Conservation (phyloP, 1,140 invertebrate genomes). For the Scaptodrosophila lebanonensis region DNA sequence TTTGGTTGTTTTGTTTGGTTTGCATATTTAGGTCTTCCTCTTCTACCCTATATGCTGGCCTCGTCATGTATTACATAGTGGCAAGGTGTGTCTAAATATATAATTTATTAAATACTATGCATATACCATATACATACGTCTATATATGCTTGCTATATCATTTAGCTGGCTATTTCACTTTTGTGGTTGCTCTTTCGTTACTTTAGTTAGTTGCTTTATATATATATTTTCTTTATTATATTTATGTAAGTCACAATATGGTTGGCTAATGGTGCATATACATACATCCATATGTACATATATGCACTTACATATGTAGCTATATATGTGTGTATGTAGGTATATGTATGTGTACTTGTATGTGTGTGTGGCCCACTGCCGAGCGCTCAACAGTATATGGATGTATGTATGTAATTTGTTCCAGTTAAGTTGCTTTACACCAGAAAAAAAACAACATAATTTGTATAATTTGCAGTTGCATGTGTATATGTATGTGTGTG, state of each 20-base stretch:
- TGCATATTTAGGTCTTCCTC: not conserved
- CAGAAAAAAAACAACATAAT: constrained; percentile 2
- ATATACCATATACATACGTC: constrained; percentile 21
- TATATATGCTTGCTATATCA: constrained; percentile 5
- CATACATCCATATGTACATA: constrained; percentile 36
- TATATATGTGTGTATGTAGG: constrained; percentile 24
- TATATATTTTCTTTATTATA: constrained; percentile 16
- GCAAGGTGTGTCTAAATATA: constrained; percentile 3
- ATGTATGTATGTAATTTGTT: constrained; percentile 12
- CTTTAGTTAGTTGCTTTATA: constrained; percentile 36
- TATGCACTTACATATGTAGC: constrained; percentile 16
- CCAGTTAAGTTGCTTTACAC: constrained; percentile 23
- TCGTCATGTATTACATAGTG: constrained; percentile 33
- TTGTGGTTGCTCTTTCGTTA: not conserved
- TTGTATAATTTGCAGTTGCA: constrained; percentile 22
- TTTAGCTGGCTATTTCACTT: too few relatives aligned
- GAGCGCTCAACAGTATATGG: constrained; percentile 1
- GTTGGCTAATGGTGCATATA: constrained; percentile 63
- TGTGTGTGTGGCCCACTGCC: too few relatives aligned
- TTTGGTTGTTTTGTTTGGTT: constrained; percentile 12
- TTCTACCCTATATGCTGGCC: not conserved
- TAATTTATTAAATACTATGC: constrained; percentile 3
- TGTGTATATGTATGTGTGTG: constrained; percentile 12
- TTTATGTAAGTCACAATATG: constrained; percentile 68
- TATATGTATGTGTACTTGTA: constrained; percentile 23